phyloP scores from a whole-genome alignment of 64 coral and sea anemone genomes.

The Montipora capricornis region DNA sequence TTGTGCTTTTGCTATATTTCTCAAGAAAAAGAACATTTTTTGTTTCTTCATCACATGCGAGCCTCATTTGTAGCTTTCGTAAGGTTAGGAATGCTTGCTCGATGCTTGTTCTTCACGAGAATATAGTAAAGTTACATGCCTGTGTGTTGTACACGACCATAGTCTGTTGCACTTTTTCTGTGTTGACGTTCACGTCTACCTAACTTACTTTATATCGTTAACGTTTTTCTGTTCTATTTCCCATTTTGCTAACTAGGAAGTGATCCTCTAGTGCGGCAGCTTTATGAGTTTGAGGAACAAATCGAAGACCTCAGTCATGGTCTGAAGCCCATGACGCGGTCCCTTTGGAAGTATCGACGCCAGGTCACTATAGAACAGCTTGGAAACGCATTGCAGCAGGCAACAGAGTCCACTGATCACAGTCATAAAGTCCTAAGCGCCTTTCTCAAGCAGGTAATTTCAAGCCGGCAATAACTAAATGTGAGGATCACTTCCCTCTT shows the following conservation, averaged over 20 bases:
- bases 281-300: conserved; percentile 74
- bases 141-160: too few species aligned
- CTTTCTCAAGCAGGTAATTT: background rate
- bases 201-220: background rate
- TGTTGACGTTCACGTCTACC: too few species aligned
- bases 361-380: conserved; percentile 56
- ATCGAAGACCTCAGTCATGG: background rate
- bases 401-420: background rate
- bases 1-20: too few species aligned
- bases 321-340: background rate
- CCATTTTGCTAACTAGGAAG: background rate
- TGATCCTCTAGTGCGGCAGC: conserved; percentile 67
- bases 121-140: too few species aligned
- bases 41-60: too few species aligned
- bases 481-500: too few species aligned
- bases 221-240: background rate
- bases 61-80: too few species aligned
- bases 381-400: conserved; percentile 15
- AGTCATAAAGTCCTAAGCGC: background rate
- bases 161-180: too few species aligned
- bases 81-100: too few species aligned
- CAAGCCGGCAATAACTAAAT: too few species aligned
- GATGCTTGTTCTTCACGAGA: too few species aligned
- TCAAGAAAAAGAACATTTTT: too few species aligned
- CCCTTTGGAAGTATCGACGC: conserved; percentile 69